These are phyloP conservation scores for Magallana nippona DNA, from an alignment of 2,888 invertebrate species.

Conservation along the genomic window DNA sequence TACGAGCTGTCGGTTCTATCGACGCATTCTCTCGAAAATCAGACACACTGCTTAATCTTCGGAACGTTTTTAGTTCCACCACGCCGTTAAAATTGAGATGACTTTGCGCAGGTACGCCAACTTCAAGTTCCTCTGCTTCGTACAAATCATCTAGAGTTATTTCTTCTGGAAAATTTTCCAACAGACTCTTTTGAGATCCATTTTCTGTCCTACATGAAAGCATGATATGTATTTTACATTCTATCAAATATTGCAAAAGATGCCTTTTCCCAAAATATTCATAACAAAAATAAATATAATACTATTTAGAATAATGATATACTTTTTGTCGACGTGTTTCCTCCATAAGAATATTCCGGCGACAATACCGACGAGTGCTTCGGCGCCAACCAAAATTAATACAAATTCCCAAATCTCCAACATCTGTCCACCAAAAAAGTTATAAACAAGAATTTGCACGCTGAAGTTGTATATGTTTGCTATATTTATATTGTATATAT, in stretches of 20 bases:
- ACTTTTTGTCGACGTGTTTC: constrained; percentile 1
- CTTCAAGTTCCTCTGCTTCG: not conserved
- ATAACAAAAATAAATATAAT: too few relatives aligned
- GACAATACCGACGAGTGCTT: constrained; percentile 27
- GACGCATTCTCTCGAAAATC: not conserved
- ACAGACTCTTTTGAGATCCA: not conserved
- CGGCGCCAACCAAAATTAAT: constrained; percentile 28
- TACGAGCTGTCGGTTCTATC: not conserved
- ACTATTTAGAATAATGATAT: not conserved
- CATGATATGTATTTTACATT: too few relatives aligned
- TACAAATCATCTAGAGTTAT: not conserved
- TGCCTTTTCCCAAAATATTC: too few relatives aligned
- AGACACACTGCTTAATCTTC: constrained; percentile 19
- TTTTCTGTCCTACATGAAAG: not conserved
- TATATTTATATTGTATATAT: too few relatives aligned
- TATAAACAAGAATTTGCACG: not conserved
- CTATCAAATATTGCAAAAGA: too few relatives aligned
- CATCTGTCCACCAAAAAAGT: constrained; percentile 13
- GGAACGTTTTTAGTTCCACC: not conserved
- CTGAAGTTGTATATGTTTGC: too few relatives aligned
- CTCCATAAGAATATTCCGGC: constrained; percentile 6
- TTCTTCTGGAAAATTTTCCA: not conserved
- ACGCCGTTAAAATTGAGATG: not conserved
- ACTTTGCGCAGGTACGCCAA: not conserved
- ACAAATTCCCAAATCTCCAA: constrained; percentile 42